Base-by-base conservation (phyloP, 2,888 invertebrate species). In the Napeogenes sylphis region DNA sequence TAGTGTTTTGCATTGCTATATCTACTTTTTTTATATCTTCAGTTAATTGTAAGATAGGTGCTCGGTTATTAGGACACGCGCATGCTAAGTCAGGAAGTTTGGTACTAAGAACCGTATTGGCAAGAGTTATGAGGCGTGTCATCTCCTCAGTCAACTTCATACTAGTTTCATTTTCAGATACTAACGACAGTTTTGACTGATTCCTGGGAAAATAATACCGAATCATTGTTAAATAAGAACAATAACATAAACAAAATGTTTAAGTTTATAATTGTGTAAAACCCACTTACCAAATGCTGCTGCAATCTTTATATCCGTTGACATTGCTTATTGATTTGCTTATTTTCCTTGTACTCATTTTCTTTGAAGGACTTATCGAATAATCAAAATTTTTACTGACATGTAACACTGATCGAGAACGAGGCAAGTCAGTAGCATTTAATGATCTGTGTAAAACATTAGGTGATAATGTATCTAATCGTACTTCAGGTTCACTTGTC, bases 241-340 rank as follows among this genome's bases (percentile, higher is more conserved):
- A 45, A 46, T 56, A 42, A 47, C 55, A n/a, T 21, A 13, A 14
- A 54, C 45, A 59, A 32, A n/a, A 55, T 32, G 30, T 33, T 65
- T 56, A 14, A 32, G 55, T 58, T 53, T 53, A 8, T 45, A 13
- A 21, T 56, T 56, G 45, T 45, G 14, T 8, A 55, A 62, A 42
- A 47, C 62, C 45, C 56, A 76, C 77, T 79, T 80, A 88, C 89
- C 89, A 86, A 67, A 77, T 68, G 56, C 73, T 76, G 66, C 71
- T 78, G 73, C 71, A 77, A 65, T 88, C 86, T 76, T 82, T 87
- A 63, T 75, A 83, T 56, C 88, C 87, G 62, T 85, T 87, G 47
- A 89, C 90, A 65, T 89, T 88, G 71, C 80, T 84, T 64, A 88
- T 88, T 12, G 90, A 90, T 75, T 88, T 89, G 73, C 89, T 88